Evolutionary conservation across 35 echinoderm and acorn worm genomes (phyloP).

Genomic region (Ophiothrix spiculata): DNA sequence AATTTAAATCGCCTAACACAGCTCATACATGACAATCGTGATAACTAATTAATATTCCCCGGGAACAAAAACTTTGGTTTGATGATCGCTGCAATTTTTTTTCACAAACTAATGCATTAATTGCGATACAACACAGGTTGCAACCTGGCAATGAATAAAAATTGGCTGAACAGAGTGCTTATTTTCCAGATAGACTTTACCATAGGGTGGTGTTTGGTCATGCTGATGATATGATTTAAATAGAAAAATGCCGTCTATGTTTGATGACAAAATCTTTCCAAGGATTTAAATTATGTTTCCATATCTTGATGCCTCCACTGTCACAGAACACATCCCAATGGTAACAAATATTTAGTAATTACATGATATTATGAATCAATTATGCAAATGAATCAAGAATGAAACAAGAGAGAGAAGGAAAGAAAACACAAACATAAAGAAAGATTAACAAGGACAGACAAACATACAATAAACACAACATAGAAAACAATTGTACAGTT

Average conservation of each 20-base stretch:
- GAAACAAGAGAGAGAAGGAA: not conserved
- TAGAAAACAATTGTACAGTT: not conserved
- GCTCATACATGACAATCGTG: too few relatives aligned
- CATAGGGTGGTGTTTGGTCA: too few relatives aligned
- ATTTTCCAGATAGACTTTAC: too few relatives aligned
- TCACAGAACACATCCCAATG: not conserved
- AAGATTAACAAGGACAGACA: not conserved
- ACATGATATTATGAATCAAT: not conserved
- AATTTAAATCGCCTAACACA: too few relatives aligned
- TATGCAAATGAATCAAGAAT: not conserved
- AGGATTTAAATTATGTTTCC: not conserved
- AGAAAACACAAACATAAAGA: not conserved
- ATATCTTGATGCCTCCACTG: not conserved
- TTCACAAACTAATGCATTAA: too few relatives aligned
- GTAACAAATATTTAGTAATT: not conserved
- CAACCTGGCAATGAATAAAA: too few relatives aligned
- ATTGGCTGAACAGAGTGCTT: too few relatives aligned
- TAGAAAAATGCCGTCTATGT: not conserved
- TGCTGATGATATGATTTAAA: too few relatives aligned
- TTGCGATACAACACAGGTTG: too few relatives aligned
- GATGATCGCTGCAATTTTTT: too few relatives aligned
- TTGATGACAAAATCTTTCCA: not conserved
- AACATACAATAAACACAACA: not conserved
- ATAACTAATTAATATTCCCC: too few relatives aligned
- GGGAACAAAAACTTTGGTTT: too few relatives aligned